These are phyloP conservation scores for Synodontis membranacea DNA, from an alignment of 2,113 vertebrate species.

Conservation along the genomic window DNA sequence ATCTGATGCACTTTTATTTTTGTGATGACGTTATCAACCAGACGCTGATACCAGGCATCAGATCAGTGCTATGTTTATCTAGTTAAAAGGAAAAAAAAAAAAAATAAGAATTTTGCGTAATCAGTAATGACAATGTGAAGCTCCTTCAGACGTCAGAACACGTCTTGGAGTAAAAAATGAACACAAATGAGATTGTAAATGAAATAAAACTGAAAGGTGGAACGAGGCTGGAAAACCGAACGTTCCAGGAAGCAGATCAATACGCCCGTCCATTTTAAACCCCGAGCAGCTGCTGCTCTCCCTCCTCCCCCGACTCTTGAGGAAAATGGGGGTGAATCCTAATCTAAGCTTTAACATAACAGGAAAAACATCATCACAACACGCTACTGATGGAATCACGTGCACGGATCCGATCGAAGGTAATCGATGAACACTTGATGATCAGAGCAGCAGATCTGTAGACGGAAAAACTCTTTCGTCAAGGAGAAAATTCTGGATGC, in stretches of 20 bases:
- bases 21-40: not conserved
- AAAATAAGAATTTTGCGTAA: not conserved
- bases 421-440: not conserved
- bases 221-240: not conserved
- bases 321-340: not conserved
- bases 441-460: not conserved
- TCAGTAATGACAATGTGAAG: not conserved
- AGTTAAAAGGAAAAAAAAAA: not conserved
- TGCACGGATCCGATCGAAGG: not conserved
- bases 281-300: conserved; percentile 1
- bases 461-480: not conserved
- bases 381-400: not conserved
- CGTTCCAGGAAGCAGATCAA: not conserved
- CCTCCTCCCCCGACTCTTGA: not conserved
- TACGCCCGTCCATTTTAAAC: conserved; percentile 20
- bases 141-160: not conserved
- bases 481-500: not conserved
- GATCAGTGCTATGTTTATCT: not conserved
- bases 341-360: not conserved
- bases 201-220: not conserved
- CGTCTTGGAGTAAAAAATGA: not conserved
- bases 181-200: not conserved
- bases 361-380: not conserved
- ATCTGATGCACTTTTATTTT: not conserved
- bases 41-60: not conserved